Conservation (phyloP, 2,113 vertebrate species). For the Elephas maximus region DNA sequence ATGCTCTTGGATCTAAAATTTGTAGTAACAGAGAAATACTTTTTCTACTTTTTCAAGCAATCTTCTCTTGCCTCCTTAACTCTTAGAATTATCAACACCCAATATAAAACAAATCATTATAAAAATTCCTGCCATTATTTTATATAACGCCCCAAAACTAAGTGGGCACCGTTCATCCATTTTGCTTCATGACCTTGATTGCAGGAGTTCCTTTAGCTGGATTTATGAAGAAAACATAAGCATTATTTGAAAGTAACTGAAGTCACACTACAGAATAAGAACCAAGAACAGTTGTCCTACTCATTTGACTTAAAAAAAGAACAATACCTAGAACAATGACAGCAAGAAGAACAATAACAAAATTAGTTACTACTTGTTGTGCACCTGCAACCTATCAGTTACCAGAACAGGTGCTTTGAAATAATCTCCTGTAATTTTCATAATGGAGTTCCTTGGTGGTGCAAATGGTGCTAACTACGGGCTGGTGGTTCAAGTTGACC, state of each 20-base stretch:
- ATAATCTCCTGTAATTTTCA: background rate
- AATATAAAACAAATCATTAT: background rate
- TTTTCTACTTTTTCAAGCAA: background rate
- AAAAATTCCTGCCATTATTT: background rate
- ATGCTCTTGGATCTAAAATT: background rate
- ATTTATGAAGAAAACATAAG: slow-evolving; percentile 4
- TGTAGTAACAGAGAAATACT: background rate
- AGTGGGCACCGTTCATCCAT: background rate
- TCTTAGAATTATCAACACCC: background rate
- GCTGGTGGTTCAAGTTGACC: no score
- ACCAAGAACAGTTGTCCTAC: background rate
- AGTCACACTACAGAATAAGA: background rate
- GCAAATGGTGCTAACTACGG: background rate
- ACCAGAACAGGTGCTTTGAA: background rate
- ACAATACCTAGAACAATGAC: background rate
- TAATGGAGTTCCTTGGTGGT: background rate
- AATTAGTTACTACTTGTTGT: background rate
- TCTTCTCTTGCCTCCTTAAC: background rate
- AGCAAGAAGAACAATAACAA: background rate
- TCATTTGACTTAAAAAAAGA: background rate
- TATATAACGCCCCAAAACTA: background rate
- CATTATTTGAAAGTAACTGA: slow-evolving; percentile 18
- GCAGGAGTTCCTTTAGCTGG: background rate
- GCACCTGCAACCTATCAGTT: background rate
- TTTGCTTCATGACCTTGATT: background rate